Percentiles rank a stretch among this genome's conserved stretches.
These are phyloP conservation scores for Pelobates fuscus DNA, from an alignment of 2,113 vertebrate species.

Conservation along the genomic window DNA sequence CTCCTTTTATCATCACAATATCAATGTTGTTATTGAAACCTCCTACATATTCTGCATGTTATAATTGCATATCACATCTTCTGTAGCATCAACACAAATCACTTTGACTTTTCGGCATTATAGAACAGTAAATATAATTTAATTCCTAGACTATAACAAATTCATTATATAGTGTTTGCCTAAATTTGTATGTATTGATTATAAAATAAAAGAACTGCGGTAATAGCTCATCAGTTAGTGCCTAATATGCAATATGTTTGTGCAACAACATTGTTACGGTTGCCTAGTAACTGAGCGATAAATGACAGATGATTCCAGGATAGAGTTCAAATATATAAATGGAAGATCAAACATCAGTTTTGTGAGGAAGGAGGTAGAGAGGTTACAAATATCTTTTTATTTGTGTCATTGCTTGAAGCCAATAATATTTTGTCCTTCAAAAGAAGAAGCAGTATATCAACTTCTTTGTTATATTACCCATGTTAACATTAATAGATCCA, in stretches of 20 bases:
- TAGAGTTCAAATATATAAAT: conserved; percentile 48
- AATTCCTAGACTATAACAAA: conserved; percentile 13
- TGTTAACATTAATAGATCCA: too few species aligned
- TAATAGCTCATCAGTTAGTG: conserved; percentile 23
- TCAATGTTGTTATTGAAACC: not conserved
- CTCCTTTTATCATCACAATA: not conserved
- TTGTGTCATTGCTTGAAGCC: not conserved
- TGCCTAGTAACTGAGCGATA: conserved; percentile 52
- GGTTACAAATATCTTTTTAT: conserved; percentile 40
- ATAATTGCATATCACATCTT: conserved; percentile 2
- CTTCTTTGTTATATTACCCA: too few species aligned
- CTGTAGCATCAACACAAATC: not conserved
- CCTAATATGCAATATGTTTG: conserved; percentile 40
- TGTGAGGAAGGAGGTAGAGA: conserved; percentile 36
- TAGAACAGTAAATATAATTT: conserved; percentile 18
- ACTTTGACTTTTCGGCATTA: not conserved
- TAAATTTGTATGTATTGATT: conserved; percentile 36
- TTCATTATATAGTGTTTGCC: conserved; percentile 25
- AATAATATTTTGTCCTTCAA: too few species aligned
- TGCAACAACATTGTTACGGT: conserved; percentile 7
- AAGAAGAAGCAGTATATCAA: too few species aligned
- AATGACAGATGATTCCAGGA: conserved; percentile 48
- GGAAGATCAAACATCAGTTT: conserved; percentile 54
- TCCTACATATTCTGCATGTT: not conserved
- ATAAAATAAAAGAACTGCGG: conserved; percentile 30